phyloP scores from a whole-genome alignment of 2,888 invertebrate species.

The Calliscelio sp. region DNA sequence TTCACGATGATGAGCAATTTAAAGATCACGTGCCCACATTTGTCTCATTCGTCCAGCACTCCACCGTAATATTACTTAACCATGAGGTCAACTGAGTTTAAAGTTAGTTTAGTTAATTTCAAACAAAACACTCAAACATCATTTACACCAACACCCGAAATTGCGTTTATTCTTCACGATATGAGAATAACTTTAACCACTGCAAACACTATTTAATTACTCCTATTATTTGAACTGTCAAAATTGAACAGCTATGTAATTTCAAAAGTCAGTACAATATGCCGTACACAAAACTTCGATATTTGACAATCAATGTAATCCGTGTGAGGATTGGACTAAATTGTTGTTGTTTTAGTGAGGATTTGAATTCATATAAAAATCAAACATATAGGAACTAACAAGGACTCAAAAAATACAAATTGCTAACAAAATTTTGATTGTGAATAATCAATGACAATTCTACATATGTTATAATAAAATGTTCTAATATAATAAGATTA shows the following conservation, averaged over 20 bases:
- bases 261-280: slow-evolving; percentile 22
- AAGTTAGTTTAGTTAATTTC: slow-evolving; percentile 35
- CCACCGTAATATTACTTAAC: slow-evolving; percentile 22
- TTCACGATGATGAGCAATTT: background rate
- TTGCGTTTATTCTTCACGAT: slow-evolving; percentile 22
- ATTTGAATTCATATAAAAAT: too few relatives aligned
- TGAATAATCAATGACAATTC: too few relatives aligned
- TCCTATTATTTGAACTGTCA: slow-evolving; percentile 34
- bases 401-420: too few relatives aligned
- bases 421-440: too few relatives aligned
- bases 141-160: slow-evolving; percentile 9
- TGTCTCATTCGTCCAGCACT: slow-evolving; percentile 14
- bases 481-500: too few relatives aligned
- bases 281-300: slow-evolving; percentile 7
- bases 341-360: slow-evolving; percentile 3
- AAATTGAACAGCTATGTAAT: slow-evolving; percentile 7
- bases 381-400: too few relatives aligned
- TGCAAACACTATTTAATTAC: slow-evolving; percentile 31
- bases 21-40: slow-evolving; percentile 12
- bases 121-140: slow-evolving; percentile 29
- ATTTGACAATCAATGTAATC: slow-evolving; percentile 16
- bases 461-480: too few relatives aligned
- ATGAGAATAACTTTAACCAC: slow-evolving; percentile 16
- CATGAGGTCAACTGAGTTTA: slow-evolving; percentile 28
- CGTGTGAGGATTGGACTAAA: background rate